A percentile compares a stretch with the other conserved stretches of the same genome.
Conservation (phyloP, 37 sponge, comb jelly and placozoan genomes). For the Aplysina aerophoba region DNA sequence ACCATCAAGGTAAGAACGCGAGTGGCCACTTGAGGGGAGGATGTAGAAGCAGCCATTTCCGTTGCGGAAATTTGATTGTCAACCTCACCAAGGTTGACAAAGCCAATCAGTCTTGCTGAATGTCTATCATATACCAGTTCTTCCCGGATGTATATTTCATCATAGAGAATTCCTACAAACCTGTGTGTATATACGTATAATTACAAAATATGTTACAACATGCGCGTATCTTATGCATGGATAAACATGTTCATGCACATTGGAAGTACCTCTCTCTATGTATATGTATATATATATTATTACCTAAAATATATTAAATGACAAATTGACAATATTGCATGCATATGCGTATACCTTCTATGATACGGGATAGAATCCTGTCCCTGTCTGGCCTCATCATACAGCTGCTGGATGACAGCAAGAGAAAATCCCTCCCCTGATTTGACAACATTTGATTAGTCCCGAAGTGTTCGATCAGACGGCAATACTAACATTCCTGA, state of each 20-base stretch:
- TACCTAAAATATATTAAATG: background rate
- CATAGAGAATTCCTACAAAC: background rate
- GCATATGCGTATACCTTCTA: background rate
- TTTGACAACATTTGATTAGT: constrained; percentile 49
- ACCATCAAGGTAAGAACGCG: constrained; percentile 56
- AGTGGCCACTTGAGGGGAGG: constrained; percentile 22
- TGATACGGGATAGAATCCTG: background rate
- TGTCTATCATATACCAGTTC: background rate
- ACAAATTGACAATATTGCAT: background rate
- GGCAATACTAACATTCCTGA: background rate
- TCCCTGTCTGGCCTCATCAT: constrained; percentile 25
- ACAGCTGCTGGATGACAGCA: constrained; percentile 45
- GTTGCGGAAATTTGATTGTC: background rate
- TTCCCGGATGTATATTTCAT: constrained; percentile 12
- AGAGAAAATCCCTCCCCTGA: constrained; percentile 39
- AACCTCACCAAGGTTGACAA: constrained; percentile 4
- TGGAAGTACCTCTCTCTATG: too few species aligned
- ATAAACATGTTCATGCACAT: too few species aligned
- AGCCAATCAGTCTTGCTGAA: background rate
- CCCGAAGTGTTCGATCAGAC: constrained; percentile 48
- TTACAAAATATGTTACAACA: too few species aligned
- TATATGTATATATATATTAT: too few species aligned
- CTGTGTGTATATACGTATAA: background rate
- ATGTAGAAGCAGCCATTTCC: background rate
- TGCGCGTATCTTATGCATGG: too few species aligned